Percentiles rank a stretch among this genome's conserved stretches.
Conservation (phyloP, 30 jellyfish, hydroid and myxozoan species). For the Aurelia aurita complex sp. Pacific region DNA sequence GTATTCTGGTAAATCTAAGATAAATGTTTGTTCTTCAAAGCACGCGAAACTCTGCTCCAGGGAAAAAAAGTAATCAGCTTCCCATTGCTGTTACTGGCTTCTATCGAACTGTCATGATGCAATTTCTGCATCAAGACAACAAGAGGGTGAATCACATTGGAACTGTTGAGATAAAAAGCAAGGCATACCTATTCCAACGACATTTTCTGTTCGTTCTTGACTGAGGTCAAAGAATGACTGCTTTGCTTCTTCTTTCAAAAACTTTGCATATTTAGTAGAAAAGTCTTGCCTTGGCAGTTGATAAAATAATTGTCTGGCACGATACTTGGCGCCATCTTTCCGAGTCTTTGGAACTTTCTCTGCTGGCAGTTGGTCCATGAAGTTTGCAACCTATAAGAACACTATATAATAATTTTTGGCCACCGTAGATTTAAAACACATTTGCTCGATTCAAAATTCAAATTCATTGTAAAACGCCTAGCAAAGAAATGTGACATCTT, state of each 20-base stretch:
- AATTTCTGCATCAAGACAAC: no score
- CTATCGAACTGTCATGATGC: no score
- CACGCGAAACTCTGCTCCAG: no score
- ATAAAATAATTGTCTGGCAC: slow-evolving; percentile 85
- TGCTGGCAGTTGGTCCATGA: slow-evolving; percentile 82
- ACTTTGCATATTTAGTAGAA: slow-evolving; percentile 81
- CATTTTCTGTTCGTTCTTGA: slow-evolving; percentile 47
- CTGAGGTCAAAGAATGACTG: slow-evolving; percentile 72
- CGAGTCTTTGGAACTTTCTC: slow-evolving; percentile 73
- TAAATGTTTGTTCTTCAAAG: no score
- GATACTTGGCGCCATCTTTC: slow-evolving; percentile 81
- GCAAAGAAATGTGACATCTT: no score
- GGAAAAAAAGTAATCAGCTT: no score
- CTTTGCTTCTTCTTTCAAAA: slow-evolving; percentile 78
- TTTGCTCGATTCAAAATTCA: no score
- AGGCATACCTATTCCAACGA: slow-evolving; percentile 90
- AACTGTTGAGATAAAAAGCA: background rate
- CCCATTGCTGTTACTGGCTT: no score
- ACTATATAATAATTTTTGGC: no score
- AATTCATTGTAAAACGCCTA: background rate
- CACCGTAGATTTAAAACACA: no score
- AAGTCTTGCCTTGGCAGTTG: slow-evolving; percentile 96
- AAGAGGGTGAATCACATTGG: background rate
- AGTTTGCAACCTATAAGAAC: slow-evolving; percentile 71
- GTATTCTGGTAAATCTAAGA: no score